Conservation (phyloP, 2,797 vertebrate genomes). For the Hydrocynus forskahlii region DNA sequence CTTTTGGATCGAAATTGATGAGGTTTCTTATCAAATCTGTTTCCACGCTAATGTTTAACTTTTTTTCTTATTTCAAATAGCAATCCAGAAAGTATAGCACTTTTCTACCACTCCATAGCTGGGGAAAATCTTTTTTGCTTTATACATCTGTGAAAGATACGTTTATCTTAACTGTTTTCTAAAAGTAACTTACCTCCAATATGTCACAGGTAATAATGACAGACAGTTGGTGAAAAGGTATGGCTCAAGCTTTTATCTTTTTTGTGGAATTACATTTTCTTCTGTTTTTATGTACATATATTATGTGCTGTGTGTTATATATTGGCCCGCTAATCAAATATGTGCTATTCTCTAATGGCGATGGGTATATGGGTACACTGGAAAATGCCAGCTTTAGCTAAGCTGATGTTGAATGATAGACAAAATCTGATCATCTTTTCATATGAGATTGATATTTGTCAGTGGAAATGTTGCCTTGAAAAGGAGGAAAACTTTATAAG, state of each 20-base stretch:
- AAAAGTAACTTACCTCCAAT: conserved; percentile 56
- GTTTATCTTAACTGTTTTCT: conserved; percentile 44
- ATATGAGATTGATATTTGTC: conserved; percentile 45
- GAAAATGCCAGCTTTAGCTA: conserved; percentile 53
- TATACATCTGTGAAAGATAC: conserved; percentile 40
- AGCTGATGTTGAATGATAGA: conserved; percentile 45
- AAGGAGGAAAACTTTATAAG: conserved; percentile 34
- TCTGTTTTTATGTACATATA: conserved; percentile 52
- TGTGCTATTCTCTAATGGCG: conserved; percentile 52
- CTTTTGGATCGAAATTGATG: conserved; percentile 1
- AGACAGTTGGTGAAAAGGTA: conserved; percentile 43
- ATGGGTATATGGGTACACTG: conserved; percentile 50
- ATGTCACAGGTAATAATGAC: conserved; percentile 52
- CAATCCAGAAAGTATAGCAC: conserved; percentile 47
- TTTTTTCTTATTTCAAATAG: not conserved
- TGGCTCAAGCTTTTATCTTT: conserved; percentile 39
- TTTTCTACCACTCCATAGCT: conserved; percentile 52
- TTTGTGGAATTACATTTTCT: conserved; percentile 53
- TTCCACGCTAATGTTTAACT: not conserved
- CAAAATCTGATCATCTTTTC: conserved; percentile 51
- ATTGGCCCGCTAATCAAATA: conserved; percentile 54
- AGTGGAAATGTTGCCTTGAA: conserved; percentile 54
- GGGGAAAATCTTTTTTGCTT: conserved; percentile 38
- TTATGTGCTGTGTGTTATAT: conserved; percentile 52
- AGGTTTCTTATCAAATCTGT: not conserved